phyloP scores from a whole-genome alignment of 2,888 invertebrate species.

The Xylota sylvarum region DNA sequence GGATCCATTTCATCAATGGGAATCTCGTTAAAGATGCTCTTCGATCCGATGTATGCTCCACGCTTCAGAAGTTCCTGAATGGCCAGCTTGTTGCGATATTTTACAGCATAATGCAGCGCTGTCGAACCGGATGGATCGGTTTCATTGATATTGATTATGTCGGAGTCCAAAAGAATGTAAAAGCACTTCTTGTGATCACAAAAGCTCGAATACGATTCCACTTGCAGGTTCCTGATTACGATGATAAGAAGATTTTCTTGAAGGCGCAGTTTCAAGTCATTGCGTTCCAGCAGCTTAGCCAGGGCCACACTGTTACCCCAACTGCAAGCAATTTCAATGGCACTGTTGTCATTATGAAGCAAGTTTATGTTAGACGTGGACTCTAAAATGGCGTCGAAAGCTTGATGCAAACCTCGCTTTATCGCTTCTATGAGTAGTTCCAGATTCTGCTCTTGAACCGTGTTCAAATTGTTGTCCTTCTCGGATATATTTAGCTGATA shows the following conservation, averaged over 20 bases:
- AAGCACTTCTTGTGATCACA: constrained; percentile 88
- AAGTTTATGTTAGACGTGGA: constrained; percentile 86
- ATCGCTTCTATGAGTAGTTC: constrained; percentile 84
- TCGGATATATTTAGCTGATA: constrained; percentile 81
- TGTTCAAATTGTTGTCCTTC: constrained; percentile 83
- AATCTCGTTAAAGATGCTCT: constrained; percentile 88
- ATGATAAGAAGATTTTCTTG: constrained; percentile 86
- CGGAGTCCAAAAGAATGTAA: constrained; percentile 86
- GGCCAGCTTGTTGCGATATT: constrained; percentile 88
- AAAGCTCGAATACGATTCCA: constrained; percentile 85
- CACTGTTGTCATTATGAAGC: constrained; percentile 81
- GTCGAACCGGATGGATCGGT: constrained; percentile 88
- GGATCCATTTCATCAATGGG: constrained; percentile 90
- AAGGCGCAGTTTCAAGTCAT: constrained; percentile 85
- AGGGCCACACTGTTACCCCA: constrained; percentile 85
- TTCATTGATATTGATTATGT: constrained; percentile 88
- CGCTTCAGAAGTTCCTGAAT: constrained; percentile 88
- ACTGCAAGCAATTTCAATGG: constrained; percentile 88
- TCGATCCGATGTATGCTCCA: constrained; percentile 91
- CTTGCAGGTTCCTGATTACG: constrained; percentile 86
- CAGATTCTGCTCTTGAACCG: constrained; percentile 80
- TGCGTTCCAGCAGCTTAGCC: constrained; percentile 83
- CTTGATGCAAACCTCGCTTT: constrained; percentile 86
- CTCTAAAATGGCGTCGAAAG: constrained; percentile 86
- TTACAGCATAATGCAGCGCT: constrained; percentile 91